phyloP scores from a whole-genome alignment of 2,113 vertebrate genomes.

The Perognathus longimembris region DNA sequence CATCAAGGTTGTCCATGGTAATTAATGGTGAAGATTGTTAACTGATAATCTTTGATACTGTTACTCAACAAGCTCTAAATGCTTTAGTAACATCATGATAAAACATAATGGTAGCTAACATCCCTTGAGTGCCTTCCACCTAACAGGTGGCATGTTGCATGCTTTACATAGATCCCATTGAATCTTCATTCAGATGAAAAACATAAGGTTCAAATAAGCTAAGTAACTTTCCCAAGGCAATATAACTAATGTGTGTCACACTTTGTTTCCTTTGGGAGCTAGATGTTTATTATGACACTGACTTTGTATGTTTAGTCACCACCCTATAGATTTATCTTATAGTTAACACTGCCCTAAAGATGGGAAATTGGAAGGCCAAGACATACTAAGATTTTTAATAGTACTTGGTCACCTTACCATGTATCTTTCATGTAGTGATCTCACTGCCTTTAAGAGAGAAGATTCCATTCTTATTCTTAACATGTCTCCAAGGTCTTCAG shows the following conservation, averaged over 20 bases:
- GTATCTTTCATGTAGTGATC: neutral
- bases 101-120: neutral
- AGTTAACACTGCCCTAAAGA: slow-evolving; percentile 35
- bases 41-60: neutral
- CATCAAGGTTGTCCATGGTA: neutral
- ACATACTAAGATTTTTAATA: neutral
- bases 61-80: neutral
- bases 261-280: neutral
- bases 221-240: neutral
- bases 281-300: neutral
- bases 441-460: neutral
- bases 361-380: neutral
- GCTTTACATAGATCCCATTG: neutral
- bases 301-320: neutral
- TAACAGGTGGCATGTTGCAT: neutral
- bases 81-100: neutral
- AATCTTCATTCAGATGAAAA: neutral
- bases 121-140: neutral
- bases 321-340: neutral
- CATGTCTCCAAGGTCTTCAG: neutral
- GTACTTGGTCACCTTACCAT: neutral
- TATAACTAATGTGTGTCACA: neutral
- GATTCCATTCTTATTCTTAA: neutral
- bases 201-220: neutral
- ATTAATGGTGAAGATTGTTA: neutral